These are phyloP conservation scores for Salarias fasciatus DNA, from an alignment of 2,797 vertebrate species.

Conservation along the genomic window DNA sequence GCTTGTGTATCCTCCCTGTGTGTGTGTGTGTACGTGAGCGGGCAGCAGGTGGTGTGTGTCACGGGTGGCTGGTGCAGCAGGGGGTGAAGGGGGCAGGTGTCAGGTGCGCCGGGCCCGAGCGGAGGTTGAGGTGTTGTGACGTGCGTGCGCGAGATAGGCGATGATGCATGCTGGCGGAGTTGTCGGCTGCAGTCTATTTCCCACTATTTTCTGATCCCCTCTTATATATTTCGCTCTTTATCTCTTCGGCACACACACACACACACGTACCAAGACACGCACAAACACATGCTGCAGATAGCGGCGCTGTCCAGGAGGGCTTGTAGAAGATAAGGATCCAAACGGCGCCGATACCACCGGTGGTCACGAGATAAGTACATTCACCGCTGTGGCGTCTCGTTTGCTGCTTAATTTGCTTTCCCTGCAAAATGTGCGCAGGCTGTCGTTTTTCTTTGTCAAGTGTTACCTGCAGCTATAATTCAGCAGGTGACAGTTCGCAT, in stretches of 20 bases:
- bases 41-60: constrained; percentile 68
- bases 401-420: constrained; percentile 8
- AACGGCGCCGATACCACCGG: constrained; percentile 1
- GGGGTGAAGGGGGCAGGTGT: constrained; percentile 39
- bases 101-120: constrained; percentile 36
- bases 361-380: constrained; percentile 7
- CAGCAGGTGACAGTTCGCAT: no score
- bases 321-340: constrained; percentile 9
- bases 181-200: constrained; percentile 44
- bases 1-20: constrained; percentile 3
- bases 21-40: constrained; percentile 20
- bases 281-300: constrained; percentile 12
- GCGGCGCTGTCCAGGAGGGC: constrained; percentile 12
- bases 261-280: constrained; percentile 11
- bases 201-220: not conserved
- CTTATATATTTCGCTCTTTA: constrained; percentile 19
- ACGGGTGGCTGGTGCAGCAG: not conserved
- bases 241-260: constrained; percentile 25
- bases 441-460: constrained; percentile 24
- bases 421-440: constrained; percentile 4
- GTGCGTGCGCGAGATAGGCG: constrained; percentile 35
- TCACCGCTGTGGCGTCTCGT: constrained; percentile 1
- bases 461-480: constrained; percentile 6
- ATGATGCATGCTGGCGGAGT: constrained; percentile 40
- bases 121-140: constrained; percentile 41